Conservation (phyloP, 2,113 vertebrate species). For the Mionectes macconnelli region DNA sequence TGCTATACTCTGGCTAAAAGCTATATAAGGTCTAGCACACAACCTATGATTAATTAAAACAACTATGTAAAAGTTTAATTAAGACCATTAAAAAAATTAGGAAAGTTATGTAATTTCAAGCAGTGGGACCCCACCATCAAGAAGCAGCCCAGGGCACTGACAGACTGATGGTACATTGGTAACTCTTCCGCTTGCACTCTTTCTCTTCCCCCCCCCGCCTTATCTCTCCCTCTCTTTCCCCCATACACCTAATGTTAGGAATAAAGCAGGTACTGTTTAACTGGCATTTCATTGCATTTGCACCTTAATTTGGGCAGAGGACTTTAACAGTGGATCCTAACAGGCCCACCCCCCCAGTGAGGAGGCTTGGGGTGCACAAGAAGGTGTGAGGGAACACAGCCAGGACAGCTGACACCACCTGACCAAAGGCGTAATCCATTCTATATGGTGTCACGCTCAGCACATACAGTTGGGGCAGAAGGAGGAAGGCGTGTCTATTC, state of each 20-base stretch:
- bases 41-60: neutral
- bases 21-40: neutral
- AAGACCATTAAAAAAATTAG: neutral
- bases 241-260: neutral
- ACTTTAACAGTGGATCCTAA: neutral
- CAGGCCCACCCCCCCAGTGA: neutral
- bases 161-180: neutral
- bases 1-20: neutral
- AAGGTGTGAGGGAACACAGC: no score
- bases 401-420: no score
- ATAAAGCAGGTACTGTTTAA: neutral
- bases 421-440: no score
- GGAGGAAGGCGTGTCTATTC: no score
- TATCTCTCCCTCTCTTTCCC: neutral
- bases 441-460: no score
- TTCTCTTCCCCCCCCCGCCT: neutral
- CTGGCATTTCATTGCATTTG: neutral
- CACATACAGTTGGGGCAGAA: no score
- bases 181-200: neutral
- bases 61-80: neutral
- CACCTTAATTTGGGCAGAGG: neutral
- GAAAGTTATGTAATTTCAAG: neutral
- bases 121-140: neutral
- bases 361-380: no score
- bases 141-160: neutral